A percentile compares a stretch with the other conserved stretches of the same genome.
These are phyloP conservation scores for Orthosia cruda DNA, from an alignment of 2,888 invertebrate genomes.

Conservation along the genomic window DNA sequence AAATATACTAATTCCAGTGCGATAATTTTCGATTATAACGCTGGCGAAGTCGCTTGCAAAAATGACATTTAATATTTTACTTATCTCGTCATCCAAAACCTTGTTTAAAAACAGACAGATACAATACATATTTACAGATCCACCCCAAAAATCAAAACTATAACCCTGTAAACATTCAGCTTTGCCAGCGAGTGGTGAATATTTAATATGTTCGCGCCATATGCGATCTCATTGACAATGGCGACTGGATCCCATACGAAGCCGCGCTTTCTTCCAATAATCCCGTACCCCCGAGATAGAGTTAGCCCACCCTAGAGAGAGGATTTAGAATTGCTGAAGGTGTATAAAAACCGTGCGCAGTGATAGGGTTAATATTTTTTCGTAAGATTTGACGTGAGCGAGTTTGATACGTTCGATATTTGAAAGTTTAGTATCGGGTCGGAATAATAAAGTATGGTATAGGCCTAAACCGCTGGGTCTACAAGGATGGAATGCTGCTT, in stretches of 20 bases:
- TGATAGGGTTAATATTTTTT: slow-evolving; percentile 70
- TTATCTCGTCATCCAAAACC: not conserved
- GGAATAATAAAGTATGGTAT: not conserved
- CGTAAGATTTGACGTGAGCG: slow-evolving; percentile 52
- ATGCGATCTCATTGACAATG: slow-evolving; percentile 82
- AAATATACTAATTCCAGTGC: too few species aligned
- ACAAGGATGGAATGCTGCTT: too few species aligned
- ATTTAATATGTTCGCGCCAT: slow-evolving; percentile 85
- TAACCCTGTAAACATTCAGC: slow-evolving; percentile 64
- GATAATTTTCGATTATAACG: too few species aligned
- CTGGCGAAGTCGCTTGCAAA: too few species aligned
- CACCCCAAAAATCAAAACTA: slow-evolving; percentile 64
- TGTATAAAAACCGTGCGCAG: slow-evolving; percentile 67
- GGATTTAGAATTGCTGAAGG: slow-evolving; percentile 75
- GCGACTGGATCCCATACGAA: slow-evolving; percentile 74
- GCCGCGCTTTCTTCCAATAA: slow-evolving; percentile 83
- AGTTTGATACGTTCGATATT: slow-evolving; percentile 47
- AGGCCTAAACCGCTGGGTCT: too few species aligned
- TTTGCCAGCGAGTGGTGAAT: slow-evolving; percentile 78
- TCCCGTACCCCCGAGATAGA: slow-evolving; percentile 81
- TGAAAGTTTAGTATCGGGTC: slow-evolving; percentile 15
- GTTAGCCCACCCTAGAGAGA: slow-evolving; percentile 77
- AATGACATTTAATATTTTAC: too few species aligned
- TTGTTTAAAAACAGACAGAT: not conserved
- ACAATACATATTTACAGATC: slow-evolving; percentile 34